Evolutionary conservation across 2,113 vertebrate genomes (phyloP).

Genomic region (Rhinolophus sinicus): DNA sequence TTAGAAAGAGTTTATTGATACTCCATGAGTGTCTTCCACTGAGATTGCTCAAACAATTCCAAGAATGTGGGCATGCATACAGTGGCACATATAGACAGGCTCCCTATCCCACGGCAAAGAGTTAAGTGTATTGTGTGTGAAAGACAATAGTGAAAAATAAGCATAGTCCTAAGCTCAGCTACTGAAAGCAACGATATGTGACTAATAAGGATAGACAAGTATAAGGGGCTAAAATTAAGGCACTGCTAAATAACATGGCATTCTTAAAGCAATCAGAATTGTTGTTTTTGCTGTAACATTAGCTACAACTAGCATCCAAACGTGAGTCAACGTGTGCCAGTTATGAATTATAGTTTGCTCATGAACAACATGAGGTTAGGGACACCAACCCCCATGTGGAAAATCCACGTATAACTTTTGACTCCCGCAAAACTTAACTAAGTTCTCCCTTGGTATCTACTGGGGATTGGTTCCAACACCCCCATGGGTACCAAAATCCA

Average conservation of each 20-base stretch:
- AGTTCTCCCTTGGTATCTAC: too few relatives aligned
- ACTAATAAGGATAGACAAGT: not conserved
- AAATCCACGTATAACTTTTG: not conserved
- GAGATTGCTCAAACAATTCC: not conserved
- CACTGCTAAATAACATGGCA: not conserved
- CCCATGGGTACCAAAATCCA: not conserved
- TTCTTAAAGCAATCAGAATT: not conserved
- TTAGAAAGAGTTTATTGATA: not conserved
- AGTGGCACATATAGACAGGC: not conserved
- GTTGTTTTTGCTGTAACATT: not conserved
- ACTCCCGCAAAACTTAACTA: not conserved
- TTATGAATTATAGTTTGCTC: not conserved
- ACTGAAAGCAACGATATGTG: not conserved
- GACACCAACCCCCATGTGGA: too few relatives aligned
- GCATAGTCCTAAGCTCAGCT: not conserved
- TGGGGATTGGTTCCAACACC: not conserved
- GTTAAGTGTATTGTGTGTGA: not conserved
- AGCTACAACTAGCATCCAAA: not conserved
- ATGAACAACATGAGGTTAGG: not conserved
- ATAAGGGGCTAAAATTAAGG: not conserved
- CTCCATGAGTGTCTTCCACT: not conserved
- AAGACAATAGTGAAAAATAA: not conserved
- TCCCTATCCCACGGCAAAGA: not conserved
- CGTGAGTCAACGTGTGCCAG: not conserved
- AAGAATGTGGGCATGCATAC: not conserved